Evolutionary conservation across 2,113 vertebrate genomes (phyloP).

Genomic region (Limnothrissa miodon): DNA sequence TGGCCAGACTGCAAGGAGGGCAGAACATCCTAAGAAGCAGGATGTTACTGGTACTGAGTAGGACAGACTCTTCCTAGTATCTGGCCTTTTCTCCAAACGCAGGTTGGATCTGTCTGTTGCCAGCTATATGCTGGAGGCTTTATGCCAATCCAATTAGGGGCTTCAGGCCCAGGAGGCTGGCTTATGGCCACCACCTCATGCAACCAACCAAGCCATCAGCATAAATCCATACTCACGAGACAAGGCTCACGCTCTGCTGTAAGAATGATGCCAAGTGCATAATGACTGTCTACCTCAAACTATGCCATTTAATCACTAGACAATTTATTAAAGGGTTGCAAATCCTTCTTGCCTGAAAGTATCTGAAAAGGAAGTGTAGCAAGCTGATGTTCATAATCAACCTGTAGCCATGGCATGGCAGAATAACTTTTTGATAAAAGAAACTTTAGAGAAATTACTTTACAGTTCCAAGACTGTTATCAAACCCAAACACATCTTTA

Average conservation of each 20-base stretch:
- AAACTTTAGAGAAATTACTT: background rate
- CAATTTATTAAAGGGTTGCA: background rate
- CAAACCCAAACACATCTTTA: background rate
- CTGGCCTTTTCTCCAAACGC: background rate
- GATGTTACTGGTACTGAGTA: background rate
- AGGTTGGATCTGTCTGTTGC: background rate
- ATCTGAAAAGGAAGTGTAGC: background rate
- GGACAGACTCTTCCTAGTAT: background rate
- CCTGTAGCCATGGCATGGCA: background rate
- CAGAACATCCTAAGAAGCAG: background rate
- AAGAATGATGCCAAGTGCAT: background rate
- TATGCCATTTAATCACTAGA: background rate
- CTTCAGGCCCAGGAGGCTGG: background rate
- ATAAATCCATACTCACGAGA: conserved; percentile 9
- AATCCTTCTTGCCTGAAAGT: background rate
- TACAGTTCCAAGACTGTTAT: background rate
- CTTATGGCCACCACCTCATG: background rate
- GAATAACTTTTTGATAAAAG: background rate
- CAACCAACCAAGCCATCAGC: conserved; percentile 9
- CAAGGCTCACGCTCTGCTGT: background rate
- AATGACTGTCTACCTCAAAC: background rate
- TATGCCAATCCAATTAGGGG: conserved; percentile 2
- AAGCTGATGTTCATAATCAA: background rate
- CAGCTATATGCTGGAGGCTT: conserved; percentile 7
- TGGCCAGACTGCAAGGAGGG: background rate